Evolutionary conservation across 1,140 invertebrate genomes (phyloP).

Genomic region (Bilobella aurantiaca): DNA sequence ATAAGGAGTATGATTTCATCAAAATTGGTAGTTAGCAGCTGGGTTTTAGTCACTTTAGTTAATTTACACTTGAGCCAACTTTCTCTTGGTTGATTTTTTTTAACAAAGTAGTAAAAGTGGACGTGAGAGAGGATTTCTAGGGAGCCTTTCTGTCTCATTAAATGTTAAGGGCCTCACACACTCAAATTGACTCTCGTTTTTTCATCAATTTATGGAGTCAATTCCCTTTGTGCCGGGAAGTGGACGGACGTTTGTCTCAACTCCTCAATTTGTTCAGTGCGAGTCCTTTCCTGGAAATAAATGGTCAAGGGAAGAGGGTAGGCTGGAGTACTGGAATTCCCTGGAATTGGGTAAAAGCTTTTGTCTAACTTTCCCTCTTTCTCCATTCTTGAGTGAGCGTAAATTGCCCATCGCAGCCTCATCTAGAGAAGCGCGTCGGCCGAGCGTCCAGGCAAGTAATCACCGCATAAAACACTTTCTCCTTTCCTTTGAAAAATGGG

Average conservation of each 20-base stretch:
- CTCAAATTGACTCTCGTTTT: conserved; percentile 34
- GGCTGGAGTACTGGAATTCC: not conserved
- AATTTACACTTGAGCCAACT: too few relatives aligned
- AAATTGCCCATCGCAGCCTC: not conserved
- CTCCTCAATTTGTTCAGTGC: not conserved
- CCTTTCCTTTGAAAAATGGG: not conserved
- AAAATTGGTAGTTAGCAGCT: too few relatives aligned
- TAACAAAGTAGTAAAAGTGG: too few relatives aligned
- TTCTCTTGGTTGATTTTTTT: too few relatives aligned
- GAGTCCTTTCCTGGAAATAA: not conserved
- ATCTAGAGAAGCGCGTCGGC: not conserved
- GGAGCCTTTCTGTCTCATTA: conserved; percentile 29
- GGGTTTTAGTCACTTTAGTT: too few relatives aligned
- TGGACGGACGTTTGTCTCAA: conserved; percentile 8
- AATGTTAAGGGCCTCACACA: conserved; percentile 30
- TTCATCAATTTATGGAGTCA: conserved; percentile 34
- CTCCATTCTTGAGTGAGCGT: not conserved
- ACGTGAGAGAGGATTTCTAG: too few relatives aligned
- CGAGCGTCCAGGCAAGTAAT: not conserved
- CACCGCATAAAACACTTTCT: not conserved
- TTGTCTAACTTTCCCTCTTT: not conserved
- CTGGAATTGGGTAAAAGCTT: not conserved
- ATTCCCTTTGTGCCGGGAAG: conserved; percentile 23
- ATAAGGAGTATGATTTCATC: too few relatives aligned
- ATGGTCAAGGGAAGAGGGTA: not conserved